Conservation (phyloP, 1,140 invertebrate genomes). For the Drosophila kurseongensis region DNA sequence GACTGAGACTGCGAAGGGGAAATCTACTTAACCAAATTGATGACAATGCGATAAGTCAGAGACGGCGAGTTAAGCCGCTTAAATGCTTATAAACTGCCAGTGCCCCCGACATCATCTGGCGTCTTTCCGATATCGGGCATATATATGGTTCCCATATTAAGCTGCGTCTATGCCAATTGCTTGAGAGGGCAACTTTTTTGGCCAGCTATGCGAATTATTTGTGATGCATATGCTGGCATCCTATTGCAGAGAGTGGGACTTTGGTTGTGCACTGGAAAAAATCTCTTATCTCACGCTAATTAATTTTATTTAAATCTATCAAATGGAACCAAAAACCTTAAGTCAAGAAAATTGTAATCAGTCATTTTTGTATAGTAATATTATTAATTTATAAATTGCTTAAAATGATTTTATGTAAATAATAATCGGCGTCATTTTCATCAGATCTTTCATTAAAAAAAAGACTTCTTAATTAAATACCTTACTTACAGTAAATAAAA, state of each 20-base stretch:
- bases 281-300: too few relatives aligned
- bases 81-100: slow-evolving; percentile 73
- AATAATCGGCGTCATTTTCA: too few relatives aligned
- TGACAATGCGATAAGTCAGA: slow-evolving; percentile 77
- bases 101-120: background rate
- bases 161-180: slow-evolving; percentile 46
- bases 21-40: slow-evolving; percentile 78
- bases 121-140: background rate
- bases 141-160: slow-evolving; percentile 28
- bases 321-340: too few relatives aligned
- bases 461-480: too few relatives aligned
- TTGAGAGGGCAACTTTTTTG: slow-evolving; percentile 51
- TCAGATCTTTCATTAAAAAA: too few relatives aligned
- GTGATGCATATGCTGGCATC: slow-evolving; percentile 54
- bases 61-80: slow-evolving; percentile 70
- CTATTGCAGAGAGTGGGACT: background rate
- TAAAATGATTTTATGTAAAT: too few relatives aligned
- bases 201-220: slow-evolving; percentile 61
- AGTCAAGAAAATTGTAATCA: too few relatives aligned
- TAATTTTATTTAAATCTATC: too few relatives aligned
- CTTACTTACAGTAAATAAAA: too few relatives aligned
- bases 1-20: slow-evolving; percentile 14
- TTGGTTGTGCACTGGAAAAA: slow-evolving; percentile 5
- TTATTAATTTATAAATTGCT: too few relatives aligned
- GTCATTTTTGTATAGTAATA: too few relatives aligned